phyloP scores from a whole-genome alignment of 2,797 vertebrate genomes.

The Gila robusta region DNA sequence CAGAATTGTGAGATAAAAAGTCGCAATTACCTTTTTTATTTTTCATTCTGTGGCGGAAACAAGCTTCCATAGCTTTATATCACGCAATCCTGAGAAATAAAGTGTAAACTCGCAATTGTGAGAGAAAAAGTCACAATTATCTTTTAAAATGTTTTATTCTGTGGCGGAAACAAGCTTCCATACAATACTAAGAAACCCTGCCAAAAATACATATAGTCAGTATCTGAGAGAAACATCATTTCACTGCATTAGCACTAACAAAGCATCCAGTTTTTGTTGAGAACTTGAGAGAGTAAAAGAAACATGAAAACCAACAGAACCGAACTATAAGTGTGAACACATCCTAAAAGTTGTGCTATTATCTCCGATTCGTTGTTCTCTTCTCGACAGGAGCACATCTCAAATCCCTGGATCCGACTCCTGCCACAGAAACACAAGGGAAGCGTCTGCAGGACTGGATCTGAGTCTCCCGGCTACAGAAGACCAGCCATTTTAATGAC shows the following conservation, averaged over 20 bases:
- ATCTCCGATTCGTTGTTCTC: not conserved
- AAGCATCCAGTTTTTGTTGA: not conserved
- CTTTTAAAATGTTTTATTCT: too few relatives aligned
- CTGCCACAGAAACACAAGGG: not conserved
- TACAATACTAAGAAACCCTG: not conserved
- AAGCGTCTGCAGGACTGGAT: not conserved
- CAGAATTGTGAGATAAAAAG: too few relatives aligned
- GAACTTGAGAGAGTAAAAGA: not conserved
- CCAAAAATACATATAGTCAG: not conserved
- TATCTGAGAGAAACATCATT: not conserved
- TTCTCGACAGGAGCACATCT: not conserved
- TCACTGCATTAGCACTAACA: not conserved
- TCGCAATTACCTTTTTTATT: too few relatives aligned
- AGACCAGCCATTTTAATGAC: constrained; percentile 17
- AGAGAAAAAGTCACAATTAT: too few relatives aligned
- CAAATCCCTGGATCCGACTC: not conserved
- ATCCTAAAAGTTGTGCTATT: not conserved
- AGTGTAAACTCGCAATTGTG: too few relatives aligned
- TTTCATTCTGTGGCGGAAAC: too few relatives aligned
- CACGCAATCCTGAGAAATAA: too few relatives aligned
- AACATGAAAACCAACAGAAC: not conserved
- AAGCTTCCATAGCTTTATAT: too few relatives aligned
- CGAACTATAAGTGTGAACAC: not conserved
- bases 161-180: too few relatives aligned
- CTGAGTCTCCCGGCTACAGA: constrained; percentile 11